Percentiles rank a stretch among this genome's conserved stretches.
Conservation (phyloP, 2,113 vertebrate genomes). For the Sprattus sprattus region DNA sequence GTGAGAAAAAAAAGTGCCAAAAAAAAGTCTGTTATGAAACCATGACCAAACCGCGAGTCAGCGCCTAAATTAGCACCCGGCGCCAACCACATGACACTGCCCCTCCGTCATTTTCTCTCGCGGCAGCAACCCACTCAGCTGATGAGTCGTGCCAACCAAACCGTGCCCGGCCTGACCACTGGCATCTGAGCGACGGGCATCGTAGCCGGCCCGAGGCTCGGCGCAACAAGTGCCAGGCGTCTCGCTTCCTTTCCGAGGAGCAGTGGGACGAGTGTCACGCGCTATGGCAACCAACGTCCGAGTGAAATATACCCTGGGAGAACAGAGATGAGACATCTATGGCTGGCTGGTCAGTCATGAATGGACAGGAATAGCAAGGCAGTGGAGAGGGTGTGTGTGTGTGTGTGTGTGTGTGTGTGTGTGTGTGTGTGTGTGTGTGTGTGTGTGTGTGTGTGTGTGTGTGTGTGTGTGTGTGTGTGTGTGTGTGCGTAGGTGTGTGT, state of each 20-base stretch:
- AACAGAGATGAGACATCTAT: background rate
- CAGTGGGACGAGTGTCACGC: background rate
- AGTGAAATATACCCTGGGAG: background rate
- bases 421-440: too few relatives aligned
- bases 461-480: too few relatives aligned
- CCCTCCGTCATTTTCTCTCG: background rate
- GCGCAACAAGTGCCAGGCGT: background rate
- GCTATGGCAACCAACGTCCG: background rate
- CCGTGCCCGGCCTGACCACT: background rate
- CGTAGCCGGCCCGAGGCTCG: background rate
- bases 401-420: too few relatives aligned
- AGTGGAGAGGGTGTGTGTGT: background rate
- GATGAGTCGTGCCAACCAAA: background rate
- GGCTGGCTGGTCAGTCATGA: background rate
- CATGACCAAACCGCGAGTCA: constrained; percentile 5
- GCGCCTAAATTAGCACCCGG: background rate
- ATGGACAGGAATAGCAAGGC: background rate
- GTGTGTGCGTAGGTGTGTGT: too few relatives aligned
- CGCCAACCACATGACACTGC: background rate
- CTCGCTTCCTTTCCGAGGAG: background rate
- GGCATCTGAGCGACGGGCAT: background rate
- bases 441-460: too few relatives aligned
- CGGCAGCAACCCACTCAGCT: background rate
- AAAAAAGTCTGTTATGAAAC: background rate
- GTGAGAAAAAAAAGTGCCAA: background rate